These are phyloP conservation scores for Orestias chungarensis DNA, from an alignment of 2,797 vertebrate species.

Conservation along the genomic window DNA sequence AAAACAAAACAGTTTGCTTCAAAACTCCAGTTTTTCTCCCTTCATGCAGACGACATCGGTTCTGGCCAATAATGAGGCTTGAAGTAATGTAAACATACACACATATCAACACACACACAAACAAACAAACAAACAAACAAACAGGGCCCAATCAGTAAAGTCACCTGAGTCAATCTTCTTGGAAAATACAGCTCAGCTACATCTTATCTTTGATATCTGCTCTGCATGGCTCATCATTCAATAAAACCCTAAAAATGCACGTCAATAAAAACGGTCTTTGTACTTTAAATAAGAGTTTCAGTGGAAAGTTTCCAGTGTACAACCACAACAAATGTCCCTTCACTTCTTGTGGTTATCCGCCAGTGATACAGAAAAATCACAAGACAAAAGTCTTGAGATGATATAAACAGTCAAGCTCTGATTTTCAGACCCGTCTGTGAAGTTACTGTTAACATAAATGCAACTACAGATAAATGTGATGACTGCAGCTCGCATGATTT, in stretches of 20 bases:
- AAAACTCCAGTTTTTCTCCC: slow-evolving; percentile 38
- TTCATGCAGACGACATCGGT: slow-evolving; percentile 16
- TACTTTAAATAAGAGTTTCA: neutral
- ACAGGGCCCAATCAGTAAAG: slow-evolving; percentile 26
- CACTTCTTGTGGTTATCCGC: neutral
- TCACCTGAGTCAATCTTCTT: slow-evolving; percentile 20
- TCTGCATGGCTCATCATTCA: neutral
- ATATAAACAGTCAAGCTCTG: neutral
- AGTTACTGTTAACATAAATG: neutral
- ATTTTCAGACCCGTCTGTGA: neutral
- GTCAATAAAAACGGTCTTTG: neutral
- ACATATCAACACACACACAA: slow-evolving; percentile 1
- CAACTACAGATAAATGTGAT: neutral
- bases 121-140: slow-evolving; percentile 35
- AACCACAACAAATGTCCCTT: neutral
- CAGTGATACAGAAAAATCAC: slow-evolving; percentile 4
- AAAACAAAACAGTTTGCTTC: slow-evolving; percentile 39
- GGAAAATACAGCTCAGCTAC: slow-evolving; percentile 11
- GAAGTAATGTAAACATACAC: slow-evolving; percentile 50
- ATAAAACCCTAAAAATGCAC: neutral
- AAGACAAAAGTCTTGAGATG: neutral
- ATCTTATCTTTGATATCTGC: neutral
- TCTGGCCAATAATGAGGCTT: slow-evolving; percentile 54
- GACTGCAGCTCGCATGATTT: neutral
- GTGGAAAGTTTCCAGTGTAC: neutral